phyloP scores from a whole-genome alignment of 2,113 vertebrate species.

The Actenoides hombroni region DNA sequence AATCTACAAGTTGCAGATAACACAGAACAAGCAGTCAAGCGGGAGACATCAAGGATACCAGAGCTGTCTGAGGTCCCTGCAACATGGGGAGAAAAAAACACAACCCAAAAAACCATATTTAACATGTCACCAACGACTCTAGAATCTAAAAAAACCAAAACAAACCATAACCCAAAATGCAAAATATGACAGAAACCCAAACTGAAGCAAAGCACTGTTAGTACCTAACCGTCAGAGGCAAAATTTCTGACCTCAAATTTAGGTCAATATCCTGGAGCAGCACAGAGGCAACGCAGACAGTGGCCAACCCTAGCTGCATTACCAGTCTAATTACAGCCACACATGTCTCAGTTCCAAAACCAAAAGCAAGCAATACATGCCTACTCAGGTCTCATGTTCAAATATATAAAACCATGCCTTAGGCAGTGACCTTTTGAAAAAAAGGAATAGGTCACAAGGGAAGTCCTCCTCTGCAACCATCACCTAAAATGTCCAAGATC shows the following conservation, averaged over 20 bases:
- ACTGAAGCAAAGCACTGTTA: neutral
- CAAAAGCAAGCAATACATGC: neutral
- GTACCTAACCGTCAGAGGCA: neutral
- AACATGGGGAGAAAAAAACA: rapidly evolving
- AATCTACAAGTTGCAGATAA: neutral
- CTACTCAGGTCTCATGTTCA: neutral
- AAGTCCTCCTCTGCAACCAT: neutral
- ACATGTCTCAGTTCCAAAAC: neutral
- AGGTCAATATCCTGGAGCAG: neutral
- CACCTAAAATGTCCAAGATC: neutral
- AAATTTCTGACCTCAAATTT: neutral
- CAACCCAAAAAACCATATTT: neutral
- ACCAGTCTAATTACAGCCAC: conserved; percentile 21
- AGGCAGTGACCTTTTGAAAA: neutral
- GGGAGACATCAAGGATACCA: neutral
- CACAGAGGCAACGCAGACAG: neutral
- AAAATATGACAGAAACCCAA: neutral
- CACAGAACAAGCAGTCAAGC: neutral
- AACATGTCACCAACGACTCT: rapidly evolving
- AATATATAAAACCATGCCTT: conserved; percentile 18
- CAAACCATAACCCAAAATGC: neutral
- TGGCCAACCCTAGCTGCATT: neutral
- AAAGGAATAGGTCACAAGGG: neutral
- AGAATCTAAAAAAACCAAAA: neutral
- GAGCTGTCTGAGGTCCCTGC: neutral